Evolutionary conservation across 2,888 invertebrate genomes (phyloP), one percentile per base, ranked within the genome.

Genomic region (Listrodromus nycthemerus): DNA sequence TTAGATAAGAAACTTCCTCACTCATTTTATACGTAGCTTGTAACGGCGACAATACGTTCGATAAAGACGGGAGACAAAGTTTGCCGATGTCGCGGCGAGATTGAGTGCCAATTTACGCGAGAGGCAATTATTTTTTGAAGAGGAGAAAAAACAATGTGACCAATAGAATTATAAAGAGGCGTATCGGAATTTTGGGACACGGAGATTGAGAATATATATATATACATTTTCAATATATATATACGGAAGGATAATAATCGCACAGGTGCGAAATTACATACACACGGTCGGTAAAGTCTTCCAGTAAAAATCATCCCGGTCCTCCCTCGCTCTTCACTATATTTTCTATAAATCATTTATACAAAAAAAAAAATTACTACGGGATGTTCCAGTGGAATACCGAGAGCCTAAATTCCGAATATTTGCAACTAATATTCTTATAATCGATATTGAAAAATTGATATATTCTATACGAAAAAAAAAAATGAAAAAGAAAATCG

Each of bases 21-120:
- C 10, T 2, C 33, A 52, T 65, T 73, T 50, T 65, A 55, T 52
- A 79, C 71, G 65, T 65, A 50, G 63, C 0, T 63, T 33, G 30
- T 73, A 61, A 45, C 10, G 19, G 19, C 21, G 61, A 63, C 58
- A n/a, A 69, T 33, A n/a, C 13, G 30, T 52, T 63, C 16, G 41
- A 63, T 21, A 37, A 33, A 37, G 21, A 37, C 24, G 67, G 19
- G 30, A 27, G 16, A 33, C 24, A 13, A 58, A 45, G 6, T 6
- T 41, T 41, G 10, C 30, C 45, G 13, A 66, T 5, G 19, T n/a
- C 13, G 58, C 66, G 50, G 50, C 63, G 70, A 45, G 24, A 52
- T 69, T 16, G 63, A 79, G 83, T 83, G 83, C 83, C 83, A 83
- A 83, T 69, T 76, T 33, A 19, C 10, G 19, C 24, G 55, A 55